Evolutionary conservation across 2,888 invertebrate genomes (phyloP), one percentile per base, ranked within the genome.

Genomic region (Scrobipalpa costella): DNA sequence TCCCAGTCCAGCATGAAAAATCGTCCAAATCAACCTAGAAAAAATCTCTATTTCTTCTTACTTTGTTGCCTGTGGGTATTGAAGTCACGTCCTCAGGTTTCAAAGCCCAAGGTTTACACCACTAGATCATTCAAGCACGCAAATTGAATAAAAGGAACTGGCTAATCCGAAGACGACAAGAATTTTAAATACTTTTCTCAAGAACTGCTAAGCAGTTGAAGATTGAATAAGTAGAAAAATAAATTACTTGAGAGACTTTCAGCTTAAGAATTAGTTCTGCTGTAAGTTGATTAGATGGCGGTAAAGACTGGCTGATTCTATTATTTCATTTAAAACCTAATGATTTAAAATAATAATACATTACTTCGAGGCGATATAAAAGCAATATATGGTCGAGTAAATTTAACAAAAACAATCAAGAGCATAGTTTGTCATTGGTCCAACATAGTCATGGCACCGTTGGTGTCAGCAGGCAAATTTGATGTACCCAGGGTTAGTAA

Each of bases 81-180:
- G 13, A 40, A 40, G 13, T 11, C 6, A 40, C 13, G 7, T 7
- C 40, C 40, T 9, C 40, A 9, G 11, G 11, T 13, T 13, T n/a
- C 2, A 40, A 3, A 40, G 40, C 13, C 40, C 7, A 40, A 40
- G 40, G n/a, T 40, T 13, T 3, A 40, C 3, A 44, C 44, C 7
- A 44, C n/a, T 0, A 44, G 15, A 44, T 15, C n/a, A n/a, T 13
- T 13, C 13, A 40, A 13, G 38, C 38, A 33, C 7, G 34, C 2
- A 34, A 34, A 55, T 55, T 55, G 34, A 55, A 34, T 69, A 68
- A 34, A 15, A 55, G 8, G 2, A 34, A 55, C 11, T n/a, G 27
- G 52, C 52, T 52, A 52, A 52, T 27, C 33, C 52, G 33, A n/a
- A 52, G 52, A 52, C 5, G 52, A 52, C 27, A 52, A 27, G 52